These are phyloP conservation scores for Cataglyphis altisquamis DNA, from an alignment of 2,888 invertebrate species.

Conservation along the genomic window DNA sequence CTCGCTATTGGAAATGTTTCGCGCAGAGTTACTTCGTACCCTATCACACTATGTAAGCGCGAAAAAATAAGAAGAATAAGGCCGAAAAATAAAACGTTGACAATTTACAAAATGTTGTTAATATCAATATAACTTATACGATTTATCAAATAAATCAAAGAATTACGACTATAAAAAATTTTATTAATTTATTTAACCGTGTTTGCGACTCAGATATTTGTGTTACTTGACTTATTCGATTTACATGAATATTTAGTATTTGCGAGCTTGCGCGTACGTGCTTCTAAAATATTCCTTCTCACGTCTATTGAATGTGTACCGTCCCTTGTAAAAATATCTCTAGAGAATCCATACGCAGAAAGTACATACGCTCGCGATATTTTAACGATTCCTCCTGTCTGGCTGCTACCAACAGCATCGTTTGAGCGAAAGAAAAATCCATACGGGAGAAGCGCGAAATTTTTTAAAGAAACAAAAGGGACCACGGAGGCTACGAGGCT, in stretches of 20 bases:
- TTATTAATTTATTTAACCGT: background rate
- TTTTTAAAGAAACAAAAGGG: conserved; percentile 51
- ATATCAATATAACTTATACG: conserved; percentile 13
- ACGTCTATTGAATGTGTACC: conserved; percentile 10
- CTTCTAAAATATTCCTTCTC: conserved; percentile 40
- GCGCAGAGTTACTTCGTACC: background rate
- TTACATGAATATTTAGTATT: conserved; percentile 38
- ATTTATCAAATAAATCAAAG: background rate
- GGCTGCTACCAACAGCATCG: conserved; percentile 22
- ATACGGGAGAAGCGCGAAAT: conserved; percentile 40
- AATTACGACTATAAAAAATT: background rate
- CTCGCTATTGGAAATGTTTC: conserved; percentile 43
- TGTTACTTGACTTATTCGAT: conserved; percentile 10
- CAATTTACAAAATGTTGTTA: background rate
- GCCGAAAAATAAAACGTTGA: background rate
- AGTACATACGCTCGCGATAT: conserved; percentile 43
- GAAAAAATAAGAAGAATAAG: background rate
- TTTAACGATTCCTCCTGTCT: conserved; percentile 49
- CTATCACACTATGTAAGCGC: conserved; percentile 21
- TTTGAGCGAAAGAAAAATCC: conserved; percentile 48
- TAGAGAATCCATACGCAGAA: conserved; percentile 23
- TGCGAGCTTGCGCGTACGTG: conserved; percentile 9
- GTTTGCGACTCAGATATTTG: background rate
- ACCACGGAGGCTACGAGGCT: background rate
- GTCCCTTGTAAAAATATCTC: conserved; percentile 42